phyloP scores from a whole-genome alignment of 2,797 vertebrate genomes.

The Zonotrichia albicollis region DNA sequence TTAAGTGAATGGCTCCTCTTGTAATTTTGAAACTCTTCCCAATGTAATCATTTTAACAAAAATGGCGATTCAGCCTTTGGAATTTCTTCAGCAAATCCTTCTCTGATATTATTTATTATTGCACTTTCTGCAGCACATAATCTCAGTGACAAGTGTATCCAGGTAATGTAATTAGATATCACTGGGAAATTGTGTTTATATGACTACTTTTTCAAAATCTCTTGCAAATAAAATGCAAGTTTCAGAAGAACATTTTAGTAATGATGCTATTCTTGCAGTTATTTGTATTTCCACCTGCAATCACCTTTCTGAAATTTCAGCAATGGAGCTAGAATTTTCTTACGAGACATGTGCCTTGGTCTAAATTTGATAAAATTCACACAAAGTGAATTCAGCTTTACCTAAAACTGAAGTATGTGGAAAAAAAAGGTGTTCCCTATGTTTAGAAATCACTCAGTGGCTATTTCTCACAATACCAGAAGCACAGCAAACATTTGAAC shows the following conservation, averaged over 20 bases:
- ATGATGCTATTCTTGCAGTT: neutral
- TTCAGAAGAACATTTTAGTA: neutral
- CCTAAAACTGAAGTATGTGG: neutral
- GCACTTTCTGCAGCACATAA: slow-evolving; percentile 23
- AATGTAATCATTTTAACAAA: slow-evolving; percentile 60
- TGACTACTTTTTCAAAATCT: neutral
- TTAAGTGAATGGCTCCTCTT: slow-evolving; percentile 24
- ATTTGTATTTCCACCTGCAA: neutral
- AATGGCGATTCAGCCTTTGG: slow-evolving; percentile 61
- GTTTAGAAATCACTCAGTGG: neutral
- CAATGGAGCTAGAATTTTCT: neutral
- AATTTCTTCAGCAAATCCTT: slow-evolving; percentile 63
- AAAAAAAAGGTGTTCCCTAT: neutral
- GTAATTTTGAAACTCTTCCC: slow-evolving; percentile 57
- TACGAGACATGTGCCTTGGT: neutral
- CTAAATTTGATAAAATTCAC: neutral
- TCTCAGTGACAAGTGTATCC: slow-evolving; percentile 21
- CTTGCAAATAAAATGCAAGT: neutral
- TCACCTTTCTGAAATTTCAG: neutral
- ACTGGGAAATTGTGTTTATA: slow-evolving; percentile 9
- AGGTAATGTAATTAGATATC: slow-evolving; percentile 50
- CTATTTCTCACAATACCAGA: neutral
- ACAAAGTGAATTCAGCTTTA: neutral
- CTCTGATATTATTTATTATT: slow-evolving; percentile 64
- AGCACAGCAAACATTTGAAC: neutral